Evolutionary conservation across 2,113 vertebrate species (phyloP).

Genomic region (Menura novaehollandiae): DNA sequence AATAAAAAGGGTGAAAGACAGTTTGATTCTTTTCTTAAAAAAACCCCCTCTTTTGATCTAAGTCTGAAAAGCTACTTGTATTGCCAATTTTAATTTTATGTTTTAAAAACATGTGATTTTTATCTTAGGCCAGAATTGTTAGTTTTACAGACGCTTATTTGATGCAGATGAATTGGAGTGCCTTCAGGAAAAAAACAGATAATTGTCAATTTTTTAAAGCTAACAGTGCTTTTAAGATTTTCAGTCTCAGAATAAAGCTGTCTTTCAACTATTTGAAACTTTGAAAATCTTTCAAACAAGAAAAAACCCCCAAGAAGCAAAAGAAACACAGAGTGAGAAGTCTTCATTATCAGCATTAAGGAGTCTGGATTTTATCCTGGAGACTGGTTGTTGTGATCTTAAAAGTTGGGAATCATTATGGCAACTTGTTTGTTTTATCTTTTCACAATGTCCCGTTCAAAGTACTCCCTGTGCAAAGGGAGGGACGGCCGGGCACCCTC

Average conservation of each 20-base stretch:
- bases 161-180: slow-evolving; percentile 62
- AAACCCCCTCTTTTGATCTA: slow-evolving; percentile 52
- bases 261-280: slow-evolving; percentile 11
- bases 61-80: slow-evolving; percentile 57
- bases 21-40: slow-evolving; percentile 44
- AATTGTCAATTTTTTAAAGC: slow-evolving; percentile 53
- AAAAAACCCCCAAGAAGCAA: neutral
- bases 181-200: slow-evolving; percentile 33
- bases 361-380: slow-evolving; percentile 2
- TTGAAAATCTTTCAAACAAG: neutral
- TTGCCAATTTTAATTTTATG: slow-evolving; percentile 59
- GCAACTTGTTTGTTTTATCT: neutral
- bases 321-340: neutral
- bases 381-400: neutral
- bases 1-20: slow-evolving; percentile 53
- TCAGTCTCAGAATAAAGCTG: slow-evolving; percentile 18
- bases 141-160: slow-evolving; percentile 50
- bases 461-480: neutral
- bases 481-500: neutral
- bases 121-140: slow-evolving; percentile 59
- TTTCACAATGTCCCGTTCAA: neutral
- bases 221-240: slow-evolving; percentile 33
- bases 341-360: neutral
- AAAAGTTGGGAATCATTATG: neutral
- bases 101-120: slow-evolving; percentile 68